Evolutionary conservation across 2,113 vertebrate genomes (phyloP).

Genomic region (Myiozetetes cayanensis): DNA sequence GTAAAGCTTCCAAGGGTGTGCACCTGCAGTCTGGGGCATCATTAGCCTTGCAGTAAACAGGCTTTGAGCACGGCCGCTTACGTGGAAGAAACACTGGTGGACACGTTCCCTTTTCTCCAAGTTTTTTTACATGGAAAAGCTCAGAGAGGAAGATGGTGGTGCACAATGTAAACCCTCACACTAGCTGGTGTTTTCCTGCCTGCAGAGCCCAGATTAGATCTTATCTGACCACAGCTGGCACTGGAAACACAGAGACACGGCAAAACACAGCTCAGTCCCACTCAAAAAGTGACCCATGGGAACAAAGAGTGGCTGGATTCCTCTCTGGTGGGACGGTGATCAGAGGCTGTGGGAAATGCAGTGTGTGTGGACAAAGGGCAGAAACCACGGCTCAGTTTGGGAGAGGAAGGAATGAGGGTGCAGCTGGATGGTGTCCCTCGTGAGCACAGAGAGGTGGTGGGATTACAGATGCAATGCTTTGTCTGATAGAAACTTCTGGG

Average conservation of each 20-base stretch:
- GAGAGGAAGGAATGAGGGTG: not conserved
- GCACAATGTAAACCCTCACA: not conserved
- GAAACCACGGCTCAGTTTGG: rapidly evolving
- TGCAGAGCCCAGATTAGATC: constrained; percentile 10
- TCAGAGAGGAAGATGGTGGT: not conserved
- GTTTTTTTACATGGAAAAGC: not conserved
- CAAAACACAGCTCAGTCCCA: not conserved
- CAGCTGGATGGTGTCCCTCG: not conserved
- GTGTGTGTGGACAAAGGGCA: not conserved
- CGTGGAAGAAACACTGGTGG: not conserved
- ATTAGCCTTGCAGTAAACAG: not conserved
- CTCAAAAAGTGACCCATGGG: not conserved
- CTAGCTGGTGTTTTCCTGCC: not conserved
- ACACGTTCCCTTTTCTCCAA: not conserved
- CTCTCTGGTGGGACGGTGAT: not conserved
- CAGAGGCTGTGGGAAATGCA: not conserved
- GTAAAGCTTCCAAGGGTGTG: not conserved
- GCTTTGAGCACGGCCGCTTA: not conserved
- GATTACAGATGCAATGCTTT: not conserved
- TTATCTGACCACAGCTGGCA: not conserved
- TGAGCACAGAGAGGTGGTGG: not conserved
- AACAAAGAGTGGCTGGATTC: not conserved
- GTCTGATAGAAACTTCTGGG: not conserved
- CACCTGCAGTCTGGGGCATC: not conserved
- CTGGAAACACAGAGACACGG: not conserved